Percentiles rank a stretch among this genome's conserved stretches.
Conservation (phyloP, 2,113 vertebrate species). For the Pyxicephalus adspersus region DNA sequence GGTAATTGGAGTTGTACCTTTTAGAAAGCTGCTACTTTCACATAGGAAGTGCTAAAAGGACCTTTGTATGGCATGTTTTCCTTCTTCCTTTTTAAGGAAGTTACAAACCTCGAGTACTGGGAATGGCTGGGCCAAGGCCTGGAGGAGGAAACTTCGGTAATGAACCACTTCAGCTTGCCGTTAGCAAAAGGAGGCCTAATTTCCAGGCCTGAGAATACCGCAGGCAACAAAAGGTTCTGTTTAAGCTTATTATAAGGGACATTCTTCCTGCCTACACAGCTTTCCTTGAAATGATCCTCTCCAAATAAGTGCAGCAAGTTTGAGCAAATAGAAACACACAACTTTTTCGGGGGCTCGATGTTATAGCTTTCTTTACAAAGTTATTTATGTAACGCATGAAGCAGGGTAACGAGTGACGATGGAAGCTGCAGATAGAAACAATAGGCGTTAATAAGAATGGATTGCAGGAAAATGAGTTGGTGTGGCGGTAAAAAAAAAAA, state of each 20-base stretch:
- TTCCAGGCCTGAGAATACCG: constrained; percentile 96
- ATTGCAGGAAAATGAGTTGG: constrained; percentile 74
- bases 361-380: constrained; percentile 97
- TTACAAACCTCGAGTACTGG: constrained; percentile 91
- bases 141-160: constrained; percentile 91
- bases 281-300: constrained; percentile 97
- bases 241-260: constrained; percentile 98
- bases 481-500: too few species aligned
- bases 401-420: constrained; percentile 75
- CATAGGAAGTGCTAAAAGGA: constrained; percentile 99
- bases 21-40: constrained; percentile 99
- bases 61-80: constrained; percentile 99
- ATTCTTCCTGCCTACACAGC: constrained; percentile 95
- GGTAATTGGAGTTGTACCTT: constrained; percentile 99
- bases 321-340: constrained; percentile 98
- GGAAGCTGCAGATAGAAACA: constrained; percentile 73
- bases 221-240: constrained; percentile 97
- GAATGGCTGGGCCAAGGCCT: constrained; percentile 92
- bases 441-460: constrained; percentile 79
- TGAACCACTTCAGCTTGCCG: constrained; percentile 99
- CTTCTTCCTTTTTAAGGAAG: constrained; percentile 95
- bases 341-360: constrained; percentile 91
- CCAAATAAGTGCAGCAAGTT: constrained; percentile 98
- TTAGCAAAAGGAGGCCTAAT: constrained; percentile 96
- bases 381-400: constrained; percentile 81